Percentiles rank a stretch among this genome's conserved stretches.
Evolutionary conservation across 2,113 vertebrate species (phyloP).

Genomic region (Laterallus jamaicensis): DNA sequence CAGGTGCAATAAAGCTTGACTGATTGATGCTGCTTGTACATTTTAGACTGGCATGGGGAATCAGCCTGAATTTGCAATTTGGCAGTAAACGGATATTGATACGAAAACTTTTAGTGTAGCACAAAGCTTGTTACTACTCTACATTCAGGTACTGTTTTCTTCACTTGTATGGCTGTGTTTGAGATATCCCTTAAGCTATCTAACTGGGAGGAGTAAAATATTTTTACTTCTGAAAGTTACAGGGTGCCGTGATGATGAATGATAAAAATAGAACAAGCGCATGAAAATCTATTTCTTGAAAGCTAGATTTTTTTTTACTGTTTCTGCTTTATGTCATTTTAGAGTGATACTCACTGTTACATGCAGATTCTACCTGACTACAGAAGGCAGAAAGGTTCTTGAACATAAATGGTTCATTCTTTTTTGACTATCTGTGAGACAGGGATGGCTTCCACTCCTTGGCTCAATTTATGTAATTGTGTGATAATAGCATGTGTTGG

Average conservation of each 20-base stretch:
- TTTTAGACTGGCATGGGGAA: not conserved
- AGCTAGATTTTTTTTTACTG: not conserved
- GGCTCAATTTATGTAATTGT: not conserved
- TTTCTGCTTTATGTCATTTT: not conserved
- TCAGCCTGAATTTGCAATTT: slow-evolving; percentile 14
- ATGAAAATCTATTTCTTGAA: not conserved
- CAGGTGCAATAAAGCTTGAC: not conserved
- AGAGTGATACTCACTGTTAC: not conserved
- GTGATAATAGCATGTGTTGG: not conserved
- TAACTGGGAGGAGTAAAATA: not conserved
- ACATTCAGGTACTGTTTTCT: not conserved
- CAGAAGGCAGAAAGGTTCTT: not conserved
- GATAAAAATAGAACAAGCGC: not conserved
- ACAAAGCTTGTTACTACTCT: not conserved
- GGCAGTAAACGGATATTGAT: slow-evolving; percentile 26
- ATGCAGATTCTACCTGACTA: not conserved
- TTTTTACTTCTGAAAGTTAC: not conserved
- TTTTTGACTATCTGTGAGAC: not conserved
- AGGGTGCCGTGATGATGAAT: not conserved
- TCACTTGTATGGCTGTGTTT: not conserved
- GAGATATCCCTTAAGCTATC: not conserved
- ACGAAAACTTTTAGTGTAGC: not conserved
- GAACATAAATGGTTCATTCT: not conserved
- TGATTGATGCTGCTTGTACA: not conserved
- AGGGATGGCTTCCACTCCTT: not conserved